Percentiles rank a stretch among this genome's conserved stretches.
Evolutionary conservation across 1,140 invertebrate species (phyloP).

Genomic region (Drosophila gunungcola): DNA sequence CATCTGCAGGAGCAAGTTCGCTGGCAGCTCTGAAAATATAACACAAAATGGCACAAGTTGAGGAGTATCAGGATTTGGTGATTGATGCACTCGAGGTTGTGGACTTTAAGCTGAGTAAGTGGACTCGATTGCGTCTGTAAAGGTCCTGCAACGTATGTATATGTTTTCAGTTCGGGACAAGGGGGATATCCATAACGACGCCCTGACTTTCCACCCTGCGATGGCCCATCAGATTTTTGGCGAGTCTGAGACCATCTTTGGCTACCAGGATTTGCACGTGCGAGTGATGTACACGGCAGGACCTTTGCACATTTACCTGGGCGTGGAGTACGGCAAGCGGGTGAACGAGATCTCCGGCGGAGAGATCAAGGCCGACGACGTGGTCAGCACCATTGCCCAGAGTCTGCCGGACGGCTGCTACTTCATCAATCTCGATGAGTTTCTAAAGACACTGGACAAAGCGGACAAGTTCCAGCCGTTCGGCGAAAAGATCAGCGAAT

Average conservation of each 20-base stretch:
- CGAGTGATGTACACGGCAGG: conserved; percentile 93
- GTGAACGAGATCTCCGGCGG: conserved; percentile 79
- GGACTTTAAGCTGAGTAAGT: conserved; percentile 91
- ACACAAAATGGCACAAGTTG: conserved; percentile 74
- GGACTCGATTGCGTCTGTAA: background rate
- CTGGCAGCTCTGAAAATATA: background rate
- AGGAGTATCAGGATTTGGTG: conserved; percentile 87
- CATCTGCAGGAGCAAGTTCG: conserved; percentile 25
- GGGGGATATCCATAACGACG: conserved; percentile 90
- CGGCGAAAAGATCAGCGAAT: conserved; percentile 85
- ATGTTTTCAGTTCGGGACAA: conserved; percentile 87
- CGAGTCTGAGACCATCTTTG: conserved; percentile 96
- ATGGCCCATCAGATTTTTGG: conserved; percentile 98
- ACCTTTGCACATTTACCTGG: conserved; percentile 90
- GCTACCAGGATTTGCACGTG: conserved; percentile 93
- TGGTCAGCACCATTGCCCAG: conserved; percentile 89
- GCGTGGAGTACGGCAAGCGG: conserved; percentile 73
- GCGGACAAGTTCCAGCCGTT: conserved; percentile 82
- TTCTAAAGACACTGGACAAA: conserved; percentile 79
- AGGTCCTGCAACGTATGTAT: background rate
- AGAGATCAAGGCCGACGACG: conserved; percentile 92
- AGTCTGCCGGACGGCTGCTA: conserved; percentile 86
- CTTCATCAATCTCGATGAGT: conserved; percentile 83
- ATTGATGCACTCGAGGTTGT: conserved; percentile 90
- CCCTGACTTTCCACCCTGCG: conserved; percentile 91